Conservation (phyloP, 2,888 invertebrate genomes). For the Synanthedon vespiformis region DNA sequence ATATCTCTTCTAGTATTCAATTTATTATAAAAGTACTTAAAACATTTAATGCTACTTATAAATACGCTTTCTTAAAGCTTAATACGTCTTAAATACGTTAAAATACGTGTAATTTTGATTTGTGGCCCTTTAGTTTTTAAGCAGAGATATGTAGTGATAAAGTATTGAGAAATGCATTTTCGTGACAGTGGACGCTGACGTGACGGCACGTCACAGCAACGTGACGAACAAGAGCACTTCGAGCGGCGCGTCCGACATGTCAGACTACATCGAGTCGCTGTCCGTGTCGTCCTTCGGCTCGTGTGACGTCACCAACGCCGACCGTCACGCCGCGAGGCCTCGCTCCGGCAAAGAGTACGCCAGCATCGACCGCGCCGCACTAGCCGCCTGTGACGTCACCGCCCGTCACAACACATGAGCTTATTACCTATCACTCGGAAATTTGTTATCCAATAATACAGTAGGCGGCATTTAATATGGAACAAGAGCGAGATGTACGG, state of each 20-base stretch:
- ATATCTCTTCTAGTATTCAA: too few relatives aligned
- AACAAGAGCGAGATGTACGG: too few relatives aligned
- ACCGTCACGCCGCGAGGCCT: slow-evolving; percentile 51
- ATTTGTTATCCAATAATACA: too few relatives aligned
- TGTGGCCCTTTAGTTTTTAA: too few relatives aligned
- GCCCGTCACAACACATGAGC: neutral
- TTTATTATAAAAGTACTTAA: too few relatives aligned
- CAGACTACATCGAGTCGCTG: slow-evolving; percentile 80
- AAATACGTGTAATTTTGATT: too few relatives aligned
- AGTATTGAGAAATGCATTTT: neutral
- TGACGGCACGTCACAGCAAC: slow-evolving; percentile 65
- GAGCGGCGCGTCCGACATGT: slow-evolving; percentile 79
- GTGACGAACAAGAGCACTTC: slow-evolving; percentile 74
- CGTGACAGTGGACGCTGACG: slow-evolving; percentile 51
- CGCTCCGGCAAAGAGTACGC: slow-evolving; percentile 61
- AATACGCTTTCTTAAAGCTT: too few relatives aligned
- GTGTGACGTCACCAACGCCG: slow-evolving; percentile 67
- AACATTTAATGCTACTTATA: too few relatives aligned
- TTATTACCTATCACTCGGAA: too few relatives aligned
- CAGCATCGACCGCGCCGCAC: slow-evolving; percentile 43
- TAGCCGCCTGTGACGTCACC: slow-evolving; percentile 24
- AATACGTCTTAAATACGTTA: too few relatives aligned
- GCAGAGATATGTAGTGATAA: too few relatives aligned
- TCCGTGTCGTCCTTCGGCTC: slow-evolving; percentile 79
- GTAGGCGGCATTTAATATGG: too few relatives aligned